Percentiles rank a stretch among this genome's conserved stretches.
Evolutionary conservation across 2,888 invertebrate species (phyloP).

Genomic region (Gryllus longicercus): DNA sequence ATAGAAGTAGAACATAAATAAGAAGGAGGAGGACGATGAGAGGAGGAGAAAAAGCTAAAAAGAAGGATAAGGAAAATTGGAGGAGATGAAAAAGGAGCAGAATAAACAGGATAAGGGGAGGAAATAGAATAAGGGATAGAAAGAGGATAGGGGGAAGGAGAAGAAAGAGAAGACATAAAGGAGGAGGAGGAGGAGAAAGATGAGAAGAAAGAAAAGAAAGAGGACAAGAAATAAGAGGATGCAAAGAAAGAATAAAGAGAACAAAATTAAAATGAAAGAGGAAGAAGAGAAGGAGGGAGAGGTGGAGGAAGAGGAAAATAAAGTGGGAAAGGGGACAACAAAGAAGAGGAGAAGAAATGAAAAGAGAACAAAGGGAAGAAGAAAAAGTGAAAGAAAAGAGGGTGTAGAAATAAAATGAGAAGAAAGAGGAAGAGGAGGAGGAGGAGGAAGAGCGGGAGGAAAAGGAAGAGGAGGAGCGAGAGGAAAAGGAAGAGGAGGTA

Average conservation of each 20-base stretch:
- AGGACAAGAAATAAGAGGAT: background rate
- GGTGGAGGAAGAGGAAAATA: background rate
- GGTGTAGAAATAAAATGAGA: too few species aligned
- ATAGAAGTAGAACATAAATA: background rate
- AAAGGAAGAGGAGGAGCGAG: too few species aligned
- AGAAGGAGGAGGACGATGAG: background rate
- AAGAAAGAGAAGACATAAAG: background rate
- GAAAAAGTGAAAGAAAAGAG: too few species aligned
- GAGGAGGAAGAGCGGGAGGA: too few species aligned
- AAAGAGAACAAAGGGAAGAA: too few species aligned
- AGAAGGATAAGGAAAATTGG: background rate
- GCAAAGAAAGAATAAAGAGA: background rate
- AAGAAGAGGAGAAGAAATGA: too few species aligned
- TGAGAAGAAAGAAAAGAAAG: background rate
- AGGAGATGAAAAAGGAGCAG: too few species aligned
- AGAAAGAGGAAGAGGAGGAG: too few species aligned
- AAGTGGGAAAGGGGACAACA: background rate
- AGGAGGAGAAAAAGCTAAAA: background rate
- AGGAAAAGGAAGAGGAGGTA: fast-evolving
- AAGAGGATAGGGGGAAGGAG: background rate
- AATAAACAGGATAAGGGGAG: too few species aligned
- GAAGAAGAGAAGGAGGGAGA: background rate
- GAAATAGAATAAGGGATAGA: too few species aligned
- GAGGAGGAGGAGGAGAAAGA: background rate
- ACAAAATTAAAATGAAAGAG: background rate